Percentiles rank a stretch among this genome's conserved stretches.
phyloP scores from a whole-genome alignment of 2,888 invertebrate species.

The Pseudanteris insignis region DNA sequence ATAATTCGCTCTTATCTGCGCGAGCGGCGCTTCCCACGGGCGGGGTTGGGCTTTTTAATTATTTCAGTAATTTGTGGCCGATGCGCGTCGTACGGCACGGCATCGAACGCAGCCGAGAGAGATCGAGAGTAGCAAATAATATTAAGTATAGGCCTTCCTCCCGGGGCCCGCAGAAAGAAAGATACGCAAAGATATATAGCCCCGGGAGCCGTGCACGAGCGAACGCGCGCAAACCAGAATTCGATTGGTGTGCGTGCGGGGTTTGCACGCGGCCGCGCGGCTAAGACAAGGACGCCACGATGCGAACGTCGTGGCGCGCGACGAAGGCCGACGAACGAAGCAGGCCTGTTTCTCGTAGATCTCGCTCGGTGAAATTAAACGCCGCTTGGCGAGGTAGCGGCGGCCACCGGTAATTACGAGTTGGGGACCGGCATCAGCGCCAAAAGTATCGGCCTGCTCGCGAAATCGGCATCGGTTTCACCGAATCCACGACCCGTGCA shows the following conservation, averaged over 20 bases:
- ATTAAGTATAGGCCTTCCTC: conserved; percentile 65
- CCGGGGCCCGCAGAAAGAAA: conserved; percentile 42
- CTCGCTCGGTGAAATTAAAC: conserved; percentile 62
- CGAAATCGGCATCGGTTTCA: conserved; percentile 46
- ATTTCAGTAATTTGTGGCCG: conserved; percentile 62
- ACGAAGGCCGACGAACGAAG: conserved; percentile 16
- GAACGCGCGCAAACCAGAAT: conserved; percentile 45
- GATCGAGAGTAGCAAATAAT: conserved; percentile 63
- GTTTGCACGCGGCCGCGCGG: conserved; percentile 37
- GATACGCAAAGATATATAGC: conserved; percentile 57
- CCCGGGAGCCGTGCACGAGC: conserved; percentile 45
- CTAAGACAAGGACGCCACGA: conserved; percentile 26
- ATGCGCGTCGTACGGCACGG: conserved; percentile 47
- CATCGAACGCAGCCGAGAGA: conserved; percentile 26
- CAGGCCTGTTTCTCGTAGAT: conserved; percentile 7
- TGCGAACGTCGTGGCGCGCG: background rate
- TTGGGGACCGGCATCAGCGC: conserved; percentile 59
- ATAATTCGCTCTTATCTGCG: conserved; percentile 47
- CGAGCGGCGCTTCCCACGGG: conserved; percentile 50
- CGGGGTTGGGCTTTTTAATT: conserved; percentile 59
- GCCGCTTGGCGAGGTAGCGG: conserved; percentile 65
- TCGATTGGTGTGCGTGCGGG: conserved; percentile 42
- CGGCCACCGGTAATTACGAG: conserved; percentile 67
- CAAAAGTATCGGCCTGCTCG: conserved; percentile 53
- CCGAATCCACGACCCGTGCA: background rate